Base-by-base conservation (phyloP, 2,888 invertebrate species). In the Acrobasis consociella region DNA sequence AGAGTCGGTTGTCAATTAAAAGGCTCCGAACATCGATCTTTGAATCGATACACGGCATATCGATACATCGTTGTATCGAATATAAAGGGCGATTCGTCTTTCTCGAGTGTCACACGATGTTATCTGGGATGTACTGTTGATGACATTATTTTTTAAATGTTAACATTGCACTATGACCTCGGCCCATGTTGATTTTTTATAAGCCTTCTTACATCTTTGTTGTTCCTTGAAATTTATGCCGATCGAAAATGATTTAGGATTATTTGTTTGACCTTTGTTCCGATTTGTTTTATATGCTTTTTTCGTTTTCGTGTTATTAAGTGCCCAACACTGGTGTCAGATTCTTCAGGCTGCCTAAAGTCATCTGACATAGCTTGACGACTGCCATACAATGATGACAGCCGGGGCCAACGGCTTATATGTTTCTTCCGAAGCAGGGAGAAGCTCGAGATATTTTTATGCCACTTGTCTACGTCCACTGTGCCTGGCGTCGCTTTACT, bases 61-160 rank as follows among this genome's bases (percentile, higher is more conserved):
- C 83, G 76, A 78, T 78, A 74, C 74, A 73, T 68, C 72, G 78
- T 78, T 83, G 79, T 79, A 78, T 81, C 78, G 76, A 74, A 75
- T 73, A 72, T 75, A 75, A 75, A 74, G 68, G 66, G 69, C 71
- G 73, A 86, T 89, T 75, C 78, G 71, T 89, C 88, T 88, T 85
- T 76, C 81, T 81, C 72, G 70, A 73, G 77, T 88, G 85, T 87
- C 87, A 81, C 75, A 73, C 71, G 85, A 83, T 77, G 74, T 80
- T 84, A 87, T 88, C 87, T 75, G 51, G 62, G 52, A 60, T 39
- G 82, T 80, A 78, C 79, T 72, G 75, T 76, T 82, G 77, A 78
- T 73, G 76, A 78, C 77, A 79, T 81, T 76, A 78, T 80, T 76
- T 82, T 82, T 77, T 74, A 69, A 70, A 75, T 74, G 76, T 72